A percentile compares a stretch with the other conserved stretches of the same genome.
Evolutionary conservation across 1,140 invertebrate species (phyloP).

Genomic region (Ladona fulva): DNA sequence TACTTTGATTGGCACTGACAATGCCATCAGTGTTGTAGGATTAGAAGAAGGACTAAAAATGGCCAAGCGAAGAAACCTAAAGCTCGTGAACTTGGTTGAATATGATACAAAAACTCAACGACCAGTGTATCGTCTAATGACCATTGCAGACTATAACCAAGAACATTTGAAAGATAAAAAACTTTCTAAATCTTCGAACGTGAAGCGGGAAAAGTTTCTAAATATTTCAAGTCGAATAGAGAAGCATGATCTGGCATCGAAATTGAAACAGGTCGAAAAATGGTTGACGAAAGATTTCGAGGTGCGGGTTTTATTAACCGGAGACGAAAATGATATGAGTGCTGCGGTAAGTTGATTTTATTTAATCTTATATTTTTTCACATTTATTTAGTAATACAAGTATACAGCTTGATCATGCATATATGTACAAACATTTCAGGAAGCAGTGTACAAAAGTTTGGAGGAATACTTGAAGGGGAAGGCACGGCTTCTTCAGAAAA

Average conservation of each 20-base stretch:
- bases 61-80: conserved; percentile 49
- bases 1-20: conserved; percentile 23
- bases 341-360: conserved; percentile 38
- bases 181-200: conserved; percentile 24
- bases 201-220: conserved; percentile 49
- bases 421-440: conserved; percentile 31
- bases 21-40: conserved; percentile 28
- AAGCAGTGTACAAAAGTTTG: conserved; percentile 42
- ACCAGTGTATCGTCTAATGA: conserved; percentile 49
- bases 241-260: conserved; percentile 51
- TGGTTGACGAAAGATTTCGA: conserved; percentile 50
- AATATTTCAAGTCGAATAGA: conserved; percentile 48
- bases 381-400: conserved; percentile 21
- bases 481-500: conserved; percentile 46
- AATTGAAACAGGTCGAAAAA: conserved; percentile 51
- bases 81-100: conserved; percentile 53
- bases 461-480: conserved; percentile 37
- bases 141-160: conserved; percentile 30
- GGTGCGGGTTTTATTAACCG: conserved; percentile 47
- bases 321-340: conserved; percentile 36
- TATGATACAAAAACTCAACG: conserved; percentile 49
- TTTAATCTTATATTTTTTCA: conserved; percentile 17
- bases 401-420: conserved; percentile 20
- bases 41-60: conserved; percentile 49
- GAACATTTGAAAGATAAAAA: conserved; percentile 31